phyloP scores from a whole-genome alignment of 2,797 vertebrate genomes.

The Glossophaga mutica region DNA sequence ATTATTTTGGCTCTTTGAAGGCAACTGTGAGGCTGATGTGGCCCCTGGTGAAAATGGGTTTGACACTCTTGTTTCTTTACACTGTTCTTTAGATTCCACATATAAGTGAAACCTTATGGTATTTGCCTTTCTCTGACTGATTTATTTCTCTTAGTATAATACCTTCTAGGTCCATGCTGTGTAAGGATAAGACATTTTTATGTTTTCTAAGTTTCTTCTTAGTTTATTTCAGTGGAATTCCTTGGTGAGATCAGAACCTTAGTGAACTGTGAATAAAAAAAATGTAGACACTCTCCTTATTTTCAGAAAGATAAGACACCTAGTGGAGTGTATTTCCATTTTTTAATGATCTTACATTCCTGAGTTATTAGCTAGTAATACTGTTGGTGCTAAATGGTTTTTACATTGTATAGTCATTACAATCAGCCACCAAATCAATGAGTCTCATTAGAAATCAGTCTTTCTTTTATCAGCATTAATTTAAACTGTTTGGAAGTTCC shows the following conservation, averaged over 20 bases:
- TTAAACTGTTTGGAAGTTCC: slow-evolving; percentile 74
- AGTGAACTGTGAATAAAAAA: slow-evolving; percentile 8
- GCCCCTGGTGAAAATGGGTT: too few species aligned
- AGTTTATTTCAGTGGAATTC: neutral
- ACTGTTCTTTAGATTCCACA: neutral
- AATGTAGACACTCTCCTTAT: neutral
- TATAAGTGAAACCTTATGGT: neutral
- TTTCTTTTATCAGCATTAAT: slow-evolving; percentile 75
- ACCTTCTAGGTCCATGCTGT: neutral
- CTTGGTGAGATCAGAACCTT: neutral
- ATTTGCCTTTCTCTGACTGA: neutral
- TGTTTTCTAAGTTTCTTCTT: neutral
- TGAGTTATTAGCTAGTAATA: slow-evolving; percentile 53
- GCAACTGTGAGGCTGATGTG: too few species aligned
- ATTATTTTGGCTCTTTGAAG: too few species aligned
- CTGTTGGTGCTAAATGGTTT: slow-evolving; percentile 43
- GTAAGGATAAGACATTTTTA: neutral
- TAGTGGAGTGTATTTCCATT: slow-evolving; percentile 17
- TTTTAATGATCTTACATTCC: slow-evolving; percentile 50
- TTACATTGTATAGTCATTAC: slow-evolving; percentile 60
- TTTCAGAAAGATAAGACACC: neutral
- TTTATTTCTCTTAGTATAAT: neutral
- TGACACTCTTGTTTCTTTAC: neutral
- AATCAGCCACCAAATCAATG: slow-evolving; percentile 72
- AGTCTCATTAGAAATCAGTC: slow-evolving; percentile 74